These are phyloP conservation scores for Varanus salvator DNA, from an alignment of 2,113 vertebrate genomes.

Conservation along the genomic window DNA sequence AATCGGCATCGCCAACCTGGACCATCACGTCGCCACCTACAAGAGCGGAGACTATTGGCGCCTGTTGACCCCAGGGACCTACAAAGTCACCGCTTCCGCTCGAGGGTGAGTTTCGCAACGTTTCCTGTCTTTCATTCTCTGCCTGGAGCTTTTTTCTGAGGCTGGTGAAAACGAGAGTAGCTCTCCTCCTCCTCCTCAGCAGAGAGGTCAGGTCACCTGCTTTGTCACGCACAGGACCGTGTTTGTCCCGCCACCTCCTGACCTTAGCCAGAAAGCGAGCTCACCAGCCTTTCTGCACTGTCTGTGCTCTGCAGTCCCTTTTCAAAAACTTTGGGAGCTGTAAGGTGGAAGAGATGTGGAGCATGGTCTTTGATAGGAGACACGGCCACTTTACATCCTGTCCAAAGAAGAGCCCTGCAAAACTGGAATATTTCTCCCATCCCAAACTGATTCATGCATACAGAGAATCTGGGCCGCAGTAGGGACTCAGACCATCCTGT, in stretches of 20 bases:
- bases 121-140: background rate
- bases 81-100: constrained; percentile 89
- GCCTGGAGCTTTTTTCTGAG: background rate
- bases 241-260: background rate
- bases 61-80: constrained; percentile 86
- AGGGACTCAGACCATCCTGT: background rate
- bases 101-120: constrained; percentile 82
- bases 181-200: no score
- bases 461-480: background rate
- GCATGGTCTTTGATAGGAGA: background rate
- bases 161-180: background rate
- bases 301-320: background rate
- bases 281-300: background rate
- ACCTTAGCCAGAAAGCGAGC: background rate
- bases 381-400: background rate
- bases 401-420: no score
- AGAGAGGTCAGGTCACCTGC: background rate
- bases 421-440: background rate
- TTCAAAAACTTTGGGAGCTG: no score
- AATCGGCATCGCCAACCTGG: constrained; percentile 85
- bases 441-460: background rate
- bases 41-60: constrained; percentile 95
- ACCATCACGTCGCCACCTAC: constrained; percentile 88
- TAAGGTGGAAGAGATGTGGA: no score
- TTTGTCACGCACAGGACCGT: background rate